phyloP scores from a whole-genome alignment of 2,797 vertebrate genomes.

The Pogoniulus pusillus region DNA sequence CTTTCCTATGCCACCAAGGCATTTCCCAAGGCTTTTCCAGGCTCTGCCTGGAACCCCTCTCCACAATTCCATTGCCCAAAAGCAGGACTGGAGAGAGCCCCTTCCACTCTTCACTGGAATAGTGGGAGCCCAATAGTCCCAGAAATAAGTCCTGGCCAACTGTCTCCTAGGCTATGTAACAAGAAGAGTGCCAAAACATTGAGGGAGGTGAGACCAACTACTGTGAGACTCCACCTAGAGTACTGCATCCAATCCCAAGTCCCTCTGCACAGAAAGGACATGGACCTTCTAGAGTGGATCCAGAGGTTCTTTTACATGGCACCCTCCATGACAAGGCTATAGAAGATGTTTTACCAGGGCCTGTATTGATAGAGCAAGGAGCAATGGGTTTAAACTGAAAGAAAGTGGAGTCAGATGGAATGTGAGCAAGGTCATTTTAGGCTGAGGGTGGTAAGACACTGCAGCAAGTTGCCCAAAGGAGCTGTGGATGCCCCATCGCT shows the following conservation, averaged over 20 bases:
- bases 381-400: not conserved
- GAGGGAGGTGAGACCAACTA: accelerated
- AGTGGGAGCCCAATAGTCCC: not conserved
- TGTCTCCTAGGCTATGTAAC: accelerated
- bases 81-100: not conserved
- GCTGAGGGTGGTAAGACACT: accelerated
- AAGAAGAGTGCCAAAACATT: not conserved
- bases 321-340: not conserved
- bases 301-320: not conserved
- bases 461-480: not conserved
- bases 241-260: not conserved
- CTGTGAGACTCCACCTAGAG: accelerated
- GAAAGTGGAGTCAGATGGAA: not conserved
- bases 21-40: not conserved
- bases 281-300: not conserved
- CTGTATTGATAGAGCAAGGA: not conserved
- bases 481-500: not conserved
- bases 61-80: not conserved
- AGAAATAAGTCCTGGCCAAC: accelerated
- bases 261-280: not conserved
- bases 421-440: not conserved
- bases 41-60: not conserved
- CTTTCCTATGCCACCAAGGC: not conserved
- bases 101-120: not conserved
- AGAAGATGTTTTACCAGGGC: not conserved